These are phyloP conservation scores for Triplophysa rosa DNA, from an alignment of 2,113 vertebrate genomes.

Conservation along the genomic window DNA sequence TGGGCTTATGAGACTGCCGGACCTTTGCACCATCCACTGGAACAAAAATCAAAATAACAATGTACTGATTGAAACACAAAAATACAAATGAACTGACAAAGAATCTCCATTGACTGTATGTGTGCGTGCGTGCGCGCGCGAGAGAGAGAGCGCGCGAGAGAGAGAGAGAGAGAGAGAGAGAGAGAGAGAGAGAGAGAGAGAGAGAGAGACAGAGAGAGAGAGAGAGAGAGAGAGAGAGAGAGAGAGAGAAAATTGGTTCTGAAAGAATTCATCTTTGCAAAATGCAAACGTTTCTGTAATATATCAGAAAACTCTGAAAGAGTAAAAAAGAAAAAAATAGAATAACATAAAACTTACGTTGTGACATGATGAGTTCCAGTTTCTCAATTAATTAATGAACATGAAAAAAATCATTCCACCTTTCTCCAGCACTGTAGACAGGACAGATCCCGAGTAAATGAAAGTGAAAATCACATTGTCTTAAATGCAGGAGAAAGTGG, in stretches of 20 bases:
- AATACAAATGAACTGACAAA: no score
- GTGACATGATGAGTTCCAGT: neutral
- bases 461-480: constrained; percentile 7
- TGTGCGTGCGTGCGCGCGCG: no score
- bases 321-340: neutral
- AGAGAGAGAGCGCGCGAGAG: no score
- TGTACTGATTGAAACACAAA: neutral
- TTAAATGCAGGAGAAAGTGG: neutral
- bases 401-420: neutral
- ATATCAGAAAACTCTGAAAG: neutral
- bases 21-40: neutral
- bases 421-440: neutral
- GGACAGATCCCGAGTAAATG: neutral
- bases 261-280: no score
- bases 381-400: neutral
- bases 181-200: no score
- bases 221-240: no score
- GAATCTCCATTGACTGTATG: no score
- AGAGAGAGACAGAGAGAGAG: no score
- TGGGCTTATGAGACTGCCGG: neutral
- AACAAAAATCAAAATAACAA: neutral
- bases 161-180: no score
- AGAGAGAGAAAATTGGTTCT: no score
- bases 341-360: neutral
- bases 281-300: no score